A percentile compares a stretch with the other conserved stretches of the same genome.
Conservation (phyloP, 2,888 invertebrate genomes). For the Pyrgus malvae region DNA sequence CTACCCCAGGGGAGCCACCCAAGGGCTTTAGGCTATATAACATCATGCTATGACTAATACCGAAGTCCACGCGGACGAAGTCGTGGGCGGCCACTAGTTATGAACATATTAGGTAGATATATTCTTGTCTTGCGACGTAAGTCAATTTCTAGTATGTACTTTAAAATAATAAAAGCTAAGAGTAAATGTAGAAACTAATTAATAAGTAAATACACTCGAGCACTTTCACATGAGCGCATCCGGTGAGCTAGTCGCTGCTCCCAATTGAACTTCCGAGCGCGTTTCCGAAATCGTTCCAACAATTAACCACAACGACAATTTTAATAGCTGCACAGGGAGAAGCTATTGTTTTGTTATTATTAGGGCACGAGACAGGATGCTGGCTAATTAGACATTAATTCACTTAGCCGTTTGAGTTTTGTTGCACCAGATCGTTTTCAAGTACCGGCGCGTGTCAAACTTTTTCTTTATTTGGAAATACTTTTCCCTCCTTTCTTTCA, state of each 20-base stretch:
- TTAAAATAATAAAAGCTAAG: neutral
- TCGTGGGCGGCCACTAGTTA: too few relatives aligned
- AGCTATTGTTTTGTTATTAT: constrained; percentile 79
- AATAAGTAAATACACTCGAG: constrained; percentile 41
- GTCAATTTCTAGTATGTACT: too few relatives aligned
- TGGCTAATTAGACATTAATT: constrained; percentile 74
- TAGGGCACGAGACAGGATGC: constrained; percentile 78
- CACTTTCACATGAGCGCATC: constrained; percentile 74
- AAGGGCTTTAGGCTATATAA: too few relatives aligned
- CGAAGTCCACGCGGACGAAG: too few relatives aligned
- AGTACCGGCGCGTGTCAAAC: constrained; percentile 23
- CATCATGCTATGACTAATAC: too few relatives aligned
- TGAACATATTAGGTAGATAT: too few relatives aligned
- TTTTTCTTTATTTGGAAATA: constrained; percentile 3
- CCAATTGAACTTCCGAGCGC: constrained; percentile 80
- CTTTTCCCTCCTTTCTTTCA: neutral
- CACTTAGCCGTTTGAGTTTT: constrained; percentile 60
- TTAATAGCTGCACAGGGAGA: constrained; percentile 64
- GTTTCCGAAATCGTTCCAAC: constrained; percentile 74
- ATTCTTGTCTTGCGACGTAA: too few relatives aligned
- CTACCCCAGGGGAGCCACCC: too few relatives aligned
- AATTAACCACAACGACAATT: constrained; percentile 54
- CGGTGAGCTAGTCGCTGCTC: constrained; percentile 63
- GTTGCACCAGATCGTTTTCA: constrained; percentile 34
- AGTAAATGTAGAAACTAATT: constrained; percentile 12